Evolutionary conservation across 2,888 invertebrate genomes (phyloP), one percentile per base, ranked within the genome.

Genomic region (Hypercompe scribonia): DNA sequence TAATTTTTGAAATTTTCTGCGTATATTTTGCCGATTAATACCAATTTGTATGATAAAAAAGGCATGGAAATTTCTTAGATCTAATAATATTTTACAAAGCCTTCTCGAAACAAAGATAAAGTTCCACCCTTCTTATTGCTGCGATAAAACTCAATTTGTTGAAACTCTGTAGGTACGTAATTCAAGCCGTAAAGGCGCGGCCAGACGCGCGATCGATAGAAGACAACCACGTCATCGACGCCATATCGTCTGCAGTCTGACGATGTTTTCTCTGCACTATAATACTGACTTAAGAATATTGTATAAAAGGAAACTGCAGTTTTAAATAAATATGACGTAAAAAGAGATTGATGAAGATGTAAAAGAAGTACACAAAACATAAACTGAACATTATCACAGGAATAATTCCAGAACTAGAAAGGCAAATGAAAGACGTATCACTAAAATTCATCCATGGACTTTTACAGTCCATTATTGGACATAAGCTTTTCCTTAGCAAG

Each of bases 151-250:
- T 71, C 71, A 71, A 71, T 80, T 78, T 75, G 71, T 68, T 54
- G 64, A 69, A 77, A 71, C 65, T 73, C 39, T 31, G 18, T 61
- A 39, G 36, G 54, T 72, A 39, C 39, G 72, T 78, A 77, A 76
- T 81, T 81, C 74, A 70, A 82, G 71, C 58, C 34, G 76, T 83
- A 80, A 82, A 81, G 84, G 85, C 65, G 85, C 75, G 85, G 83
- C 76, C 73, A 81, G 78, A 82, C 73, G 46, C 13, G 24, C 76
- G 84, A 81, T 84, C 83, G 65, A 84, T 84, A 82, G 39, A 65
- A 76, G 65, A 74, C 78, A 73, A 67, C 28, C 74, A 72, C 85
- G 85, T 82, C 82, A 82, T 73, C 50, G 70, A 65, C 78, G 79
- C 73, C 78, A 72, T 69, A 70, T 58, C 68, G 77, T 76, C 80